These are phyloP conservation scores for Trachelus iudaicus DNA, from an alignment of 2,888 invertebrate species.

Conservation along the genomic window DNA sequence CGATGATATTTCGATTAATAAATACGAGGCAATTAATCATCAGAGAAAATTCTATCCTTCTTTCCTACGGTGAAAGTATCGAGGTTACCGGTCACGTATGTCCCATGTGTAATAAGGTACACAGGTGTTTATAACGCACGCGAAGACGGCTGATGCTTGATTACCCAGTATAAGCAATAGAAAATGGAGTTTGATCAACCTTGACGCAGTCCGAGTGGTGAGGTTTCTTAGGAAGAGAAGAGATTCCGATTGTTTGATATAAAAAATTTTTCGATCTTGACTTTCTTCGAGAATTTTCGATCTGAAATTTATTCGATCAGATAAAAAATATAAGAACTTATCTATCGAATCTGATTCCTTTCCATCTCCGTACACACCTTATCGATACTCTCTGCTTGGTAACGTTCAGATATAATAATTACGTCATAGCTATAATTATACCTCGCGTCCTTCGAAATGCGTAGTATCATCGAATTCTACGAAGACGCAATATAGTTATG, in stretches of 20 bases:
- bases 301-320: background rate
- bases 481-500: no score
- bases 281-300: background rate
- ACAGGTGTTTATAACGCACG: background rate
- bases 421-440: background rate
- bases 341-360: background rate
- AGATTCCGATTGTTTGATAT: background rate
- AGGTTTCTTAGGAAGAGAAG: background rate
- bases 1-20: background rate
- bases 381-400: background rate
- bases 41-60: background rate
- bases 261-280: background rate
- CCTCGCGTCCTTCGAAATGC: background rate
- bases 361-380: background rate
- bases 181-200: background rate
- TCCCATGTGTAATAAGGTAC: background rate
- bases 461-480: background rate
- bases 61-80: background rate
- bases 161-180: background rate
- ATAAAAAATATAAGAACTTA: background rate
- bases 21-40: background rate
- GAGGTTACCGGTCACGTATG: background rate
- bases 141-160: background rate
- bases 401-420: background rate
- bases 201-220: background rate